A percentile compares a stretch with the other conserved stretches of the same genome.
phyloP scores from a whole-genome alignment of 1,140 invertebrate species.

The Cataglyphis hispanica region DNA sequence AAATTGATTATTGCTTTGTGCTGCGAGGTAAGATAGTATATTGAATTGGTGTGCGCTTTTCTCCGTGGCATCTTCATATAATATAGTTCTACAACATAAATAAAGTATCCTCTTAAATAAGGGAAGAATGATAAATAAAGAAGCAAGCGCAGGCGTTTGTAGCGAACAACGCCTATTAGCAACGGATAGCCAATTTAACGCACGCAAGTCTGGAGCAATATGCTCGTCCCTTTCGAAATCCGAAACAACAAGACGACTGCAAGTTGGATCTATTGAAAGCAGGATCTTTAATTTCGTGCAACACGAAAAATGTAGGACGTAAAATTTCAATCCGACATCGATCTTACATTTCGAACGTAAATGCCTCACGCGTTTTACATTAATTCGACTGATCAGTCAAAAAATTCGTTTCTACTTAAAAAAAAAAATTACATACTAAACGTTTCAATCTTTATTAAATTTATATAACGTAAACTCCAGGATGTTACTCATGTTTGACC shows the following conservation, averaged over 20 bases:
- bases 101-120: slow-evolving; percentile 43
- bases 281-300: slow-evolving; percentile 27
- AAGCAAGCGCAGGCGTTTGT: slow-evolving; percentile 23
- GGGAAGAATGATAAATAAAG: slow-evolving; percentile 35
- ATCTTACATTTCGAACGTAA: neutral
- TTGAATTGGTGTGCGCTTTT: neutral
- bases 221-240: slow-evolving; percentile 43
- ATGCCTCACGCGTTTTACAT: neutral
- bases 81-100: slow-evolving; percentile 26
- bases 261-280: slow-evolving; percentile 32
- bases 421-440: slow-evolving; percentile 3
- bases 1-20: neutral
- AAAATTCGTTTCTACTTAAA: neutral
- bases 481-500: slow-evolving; percentile 26
- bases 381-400: neutral
- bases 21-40: neutral
- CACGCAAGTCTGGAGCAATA: slow-evolving; percentile 53
- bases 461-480: slow-evolving; percentile 3
- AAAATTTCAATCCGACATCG: slow-evolving; percentile 22
- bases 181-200: slow-evolving; percentile 57
- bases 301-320: slow-evolving; percentile 6
- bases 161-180: slow-evolving; percentile 53
- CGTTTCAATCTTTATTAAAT: neutral
- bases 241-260: slow-evolving; percentile 24
- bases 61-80: neutral